Evolutionary conservation across 2,113 vertebrate species (phyloP).

Genomic region (Dipodomys spectabilis): DNA sequence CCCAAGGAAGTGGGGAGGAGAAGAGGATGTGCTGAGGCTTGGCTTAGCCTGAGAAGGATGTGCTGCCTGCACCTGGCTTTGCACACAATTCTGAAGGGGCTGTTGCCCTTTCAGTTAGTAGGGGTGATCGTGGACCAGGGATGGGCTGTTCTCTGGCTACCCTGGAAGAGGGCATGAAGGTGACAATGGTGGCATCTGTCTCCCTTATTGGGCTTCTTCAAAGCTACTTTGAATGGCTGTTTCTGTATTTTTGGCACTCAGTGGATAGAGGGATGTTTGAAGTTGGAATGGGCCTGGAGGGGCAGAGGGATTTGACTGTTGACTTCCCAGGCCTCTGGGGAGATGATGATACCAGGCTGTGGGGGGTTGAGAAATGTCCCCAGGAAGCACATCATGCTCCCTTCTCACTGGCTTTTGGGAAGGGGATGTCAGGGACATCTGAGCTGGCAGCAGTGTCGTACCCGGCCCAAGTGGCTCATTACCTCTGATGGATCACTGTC

Average conservation of each 20-base stretch:
- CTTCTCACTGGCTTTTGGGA: not conserved
- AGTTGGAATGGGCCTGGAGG: not conserved
- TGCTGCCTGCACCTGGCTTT: not conserved
- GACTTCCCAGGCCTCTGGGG: not conserved
- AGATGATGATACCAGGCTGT: not conserved
- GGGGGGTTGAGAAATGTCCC: not conserved
- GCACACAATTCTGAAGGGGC: not conserved
- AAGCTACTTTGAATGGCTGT: not conserved
- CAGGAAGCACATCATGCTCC: not conserved
- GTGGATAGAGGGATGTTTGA: not conserved
- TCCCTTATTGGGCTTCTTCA: not conserved
- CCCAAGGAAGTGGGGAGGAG: not conserved
- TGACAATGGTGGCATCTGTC: not conserved
- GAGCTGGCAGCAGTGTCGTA: not conserved
- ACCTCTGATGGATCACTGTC: slow-evolving; percentile 73
- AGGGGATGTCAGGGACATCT: not conserved
- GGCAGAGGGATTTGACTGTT: not conserved
- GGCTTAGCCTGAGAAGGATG: not conserved
- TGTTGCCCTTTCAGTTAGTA: not conserved
- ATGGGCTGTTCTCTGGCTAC: not conserved
- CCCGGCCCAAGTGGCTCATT: slow-evolving; percentile 59
- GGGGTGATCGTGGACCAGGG: not conserved
- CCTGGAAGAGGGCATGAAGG: not conserved
- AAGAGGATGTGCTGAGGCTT: not conserved
- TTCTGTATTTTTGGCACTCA: not conserved